Evolutionary conservation across 2,888 invertebrate species (phyloP), one percentile per base, ranked within the genome.

Genomic region (Zygaena filipendulae): DNA sequence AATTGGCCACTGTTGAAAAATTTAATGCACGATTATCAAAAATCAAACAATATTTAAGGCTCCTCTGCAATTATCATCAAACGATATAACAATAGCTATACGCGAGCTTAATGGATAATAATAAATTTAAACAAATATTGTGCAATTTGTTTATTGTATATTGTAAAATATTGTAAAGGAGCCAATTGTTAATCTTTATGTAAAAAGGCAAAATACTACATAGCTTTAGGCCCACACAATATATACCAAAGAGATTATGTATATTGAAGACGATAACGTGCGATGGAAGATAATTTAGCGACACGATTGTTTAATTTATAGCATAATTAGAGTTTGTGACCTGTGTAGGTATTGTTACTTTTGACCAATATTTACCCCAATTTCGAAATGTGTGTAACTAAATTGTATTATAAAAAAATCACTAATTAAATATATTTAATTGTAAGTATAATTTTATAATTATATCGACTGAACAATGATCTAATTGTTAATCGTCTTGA

Each of bases 211-310:
- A 67, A 60, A 59, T 57, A 61, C n/a, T n/a, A 58, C 44, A 51
- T 79, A 77, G 72, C 68, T 61, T 64, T 66, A 74, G 72, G 70
- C 63, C 69, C 68, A n/a, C n/a, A n/a, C n/a, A n/a, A n/a, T n/a
- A 59, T 64, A 70, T 72, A 79, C 77, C 77, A 79, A 79, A 79
- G 77, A 79, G 59, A 69, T 67, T 68, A 64, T 75, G 74, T 75
- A 77, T 63, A 74, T 70, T 74, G 62, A 57, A 68, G 54, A 57
- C 59, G 61, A n/a, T n/a, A n/a, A n/a, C n/a, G n/a, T n/a, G n/a
- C n/a, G n/a, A n/a, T n/a, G n/a, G n/a, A n/a, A n/a, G n/a, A n/a
- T n/a, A n/a, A n/a, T 45, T 49, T 58, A 64, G 63, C 47, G 43
- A 51, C 52, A 52, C 42, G 52, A 58, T 48, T 71, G 69, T 74